Percentiles rank a stretch among this genome's conserved stretches.
These are phyloP conservation scores for Onychomys leucogaster DNA, from an alignment of 2,797 vertebrate genomes.

Conservation along the genomic window DNA sequence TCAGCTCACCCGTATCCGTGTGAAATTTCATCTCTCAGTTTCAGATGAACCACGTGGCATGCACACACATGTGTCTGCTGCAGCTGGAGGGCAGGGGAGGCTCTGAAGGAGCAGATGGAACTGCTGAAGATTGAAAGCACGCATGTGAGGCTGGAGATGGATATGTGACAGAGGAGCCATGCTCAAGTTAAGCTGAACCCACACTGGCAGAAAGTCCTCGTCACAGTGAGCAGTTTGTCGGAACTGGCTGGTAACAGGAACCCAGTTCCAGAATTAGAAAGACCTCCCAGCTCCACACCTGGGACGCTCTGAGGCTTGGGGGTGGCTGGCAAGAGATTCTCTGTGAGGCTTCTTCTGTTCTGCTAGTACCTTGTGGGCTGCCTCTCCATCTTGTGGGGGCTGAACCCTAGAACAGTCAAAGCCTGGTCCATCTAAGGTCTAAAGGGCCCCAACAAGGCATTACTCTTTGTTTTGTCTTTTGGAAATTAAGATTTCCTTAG, in stretches of 20 bases:
- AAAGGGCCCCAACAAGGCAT: neutral
- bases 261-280: neutral
- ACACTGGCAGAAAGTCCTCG: neutral
- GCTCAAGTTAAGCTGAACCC: rapidly evolving
- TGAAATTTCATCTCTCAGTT: neutral
- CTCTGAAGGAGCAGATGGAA: neutral
- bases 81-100: neutral
- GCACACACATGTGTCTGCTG: neutral
- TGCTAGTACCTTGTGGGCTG: neutral
- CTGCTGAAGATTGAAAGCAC: conserved; percentile 11
- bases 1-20: neutral
- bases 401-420: neutral
- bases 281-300: neutral
- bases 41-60: neutral
- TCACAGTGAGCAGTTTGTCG: rapidly evolving
- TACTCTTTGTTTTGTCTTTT: neutral
- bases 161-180: neutral
- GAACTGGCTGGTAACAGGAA: rapidly evolving
- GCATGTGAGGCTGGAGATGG: neutral
- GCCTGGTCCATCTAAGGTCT: neutral
- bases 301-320: neutral
- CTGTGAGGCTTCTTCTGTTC: rapidly evolving
- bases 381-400: neutral
- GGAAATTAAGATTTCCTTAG: conserved; percentile 33
- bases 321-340: neutral